phyloP scores from a whole-genome alignment of 2,797 vertebrate species.

The Cephalopachus bancanus region DNA sequence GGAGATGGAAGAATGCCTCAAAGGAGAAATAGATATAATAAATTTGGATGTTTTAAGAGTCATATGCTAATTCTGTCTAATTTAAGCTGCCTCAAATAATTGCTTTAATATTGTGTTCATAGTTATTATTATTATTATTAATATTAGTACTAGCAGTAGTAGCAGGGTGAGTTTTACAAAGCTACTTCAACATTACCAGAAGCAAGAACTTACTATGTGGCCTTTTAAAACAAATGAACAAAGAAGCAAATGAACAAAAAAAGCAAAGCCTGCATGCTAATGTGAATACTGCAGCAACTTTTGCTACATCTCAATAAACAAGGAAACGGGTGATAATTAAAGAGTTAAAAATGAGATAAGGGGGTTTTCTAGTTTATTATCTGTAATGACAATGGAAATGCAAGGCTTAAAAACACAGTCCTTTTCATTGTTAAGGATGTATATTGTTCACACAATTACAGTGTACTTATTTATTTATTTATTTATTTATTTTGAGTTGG shows the following conservation, averaged over 20 bases:
- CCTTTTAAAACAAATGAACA: background rate
- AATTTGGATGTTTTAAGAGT: background rate
- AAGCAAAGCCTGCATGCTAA: background rate
- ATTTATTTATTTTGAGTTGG: too few species aligned
- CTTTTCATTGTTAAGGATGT: background rate
- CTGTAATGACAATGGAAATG: background rate
- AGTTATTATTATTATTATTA: background rate
- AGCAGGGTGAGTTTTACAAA: background rate
- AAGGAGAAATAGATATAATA: background rate
- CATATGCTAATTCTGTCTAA: background rate
- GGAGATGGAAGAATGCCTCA: too few species aligned
- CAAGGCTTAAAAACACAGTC: background rate
- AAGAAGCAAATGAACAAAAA: background rate
- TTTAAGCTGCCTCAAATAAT: background rate
- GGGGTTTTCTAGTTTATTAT: background rate
- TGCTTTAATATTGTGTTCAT: background rate
- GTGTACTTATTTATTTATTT: background rate
- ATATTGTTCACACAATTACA: background rate
- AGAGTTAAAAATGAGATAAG: background rate
- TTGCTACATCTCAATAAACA: background rate
- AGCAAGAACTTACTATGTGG: background rate
- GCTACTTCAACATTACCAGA: background rate
- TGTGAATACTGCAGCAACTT: background rate
- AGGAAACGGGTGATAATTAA: background rate
- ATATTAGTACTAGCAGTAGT: too few species aligned